A percentile compares a stretch with the other conserved stretches of the same genome.
Conservation (phyloP, 1,140 invertebrate species). For the Agrypnia vestita region DNA sequence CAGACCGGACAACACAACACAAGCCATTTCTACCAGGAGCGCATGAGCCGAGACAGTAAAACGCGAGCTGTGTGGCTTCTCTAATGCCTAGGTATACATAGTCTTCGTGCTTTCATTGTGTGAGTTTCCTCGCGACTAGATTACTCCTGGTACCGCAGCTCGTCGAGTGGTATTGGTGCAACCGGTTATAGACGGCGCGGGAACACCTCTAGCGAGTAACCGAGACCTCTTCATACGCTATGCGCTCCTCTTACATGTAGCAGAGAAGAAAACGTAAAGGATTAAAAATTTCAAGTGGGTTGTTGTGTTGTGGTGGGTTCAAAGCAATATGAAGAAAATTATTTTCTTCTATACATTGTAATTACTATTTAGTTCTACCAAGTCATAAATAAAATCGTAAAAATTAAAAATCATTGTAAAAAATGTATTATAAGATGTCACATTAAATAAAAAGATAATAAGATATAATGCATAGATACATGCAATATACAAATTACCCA, state of each 20-base stretch:
- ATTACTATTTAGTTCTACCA: too few species aligned
- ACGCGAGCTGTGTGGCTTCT: neutral
- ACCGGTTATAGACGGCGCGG: constrained; percentile 34
- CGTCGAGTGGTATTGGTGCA: neutral
- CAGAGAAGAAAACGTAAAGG: constrained; percentile 44
- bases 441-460: too few species aligned
- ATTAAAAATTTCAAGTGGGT: constrained; percentile 10
- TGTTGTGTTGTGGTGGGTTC: too few species aligned
- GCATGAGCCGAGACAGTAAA: neutral
- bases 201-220: constrained; percentile 14
- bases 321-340: too few species aligned
- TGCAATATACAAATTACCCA: too few species aligned
- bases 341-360: too few species aligned
- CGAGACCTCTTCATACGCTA: neutral
- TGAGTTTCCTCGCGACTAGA: too few species aligned
- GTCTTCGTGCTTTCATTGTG: neutral
- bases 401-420: too few species aligned
- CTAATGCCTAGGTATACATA: neutral
- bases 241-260: constrained; percentile 25
- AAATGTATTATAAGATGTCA: too few species aligned
- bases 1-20: constrained; percentile 29
- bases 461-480: too few species aligned
- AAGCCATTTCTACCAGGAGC: constrained; percentile 21
- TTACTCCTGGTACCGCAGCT: too few species aligned
- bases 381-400: too few species aligned